Evolutionary conservation across 1,140 invertebrate genomes (phyloP), one percentile per base, ranked within the genome.

Genomic region (Philopotamus ludificatus): DNA sequence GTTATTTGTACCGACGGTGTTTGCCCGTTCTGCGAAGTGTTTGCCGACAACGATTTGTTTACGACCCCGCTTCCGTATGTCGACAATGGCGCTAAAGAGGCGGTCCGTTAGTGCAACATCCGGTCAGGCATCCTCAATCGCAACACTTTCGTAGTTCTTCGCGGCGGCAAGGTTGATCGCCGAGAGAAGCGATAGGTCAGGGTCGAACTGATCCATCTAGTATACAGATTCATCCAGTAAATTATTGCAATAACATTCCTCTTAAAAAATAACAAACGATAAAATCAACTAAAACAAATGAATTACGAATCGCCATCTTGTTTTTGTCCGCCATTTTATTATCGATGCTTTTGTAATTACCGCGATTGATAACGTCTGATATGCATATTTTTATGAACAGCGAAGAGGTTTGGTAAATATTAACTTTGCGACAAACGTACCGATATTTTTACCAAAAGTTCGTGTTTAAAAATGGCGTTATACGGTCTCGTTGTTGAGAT

Each of bases 181-280:
- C 54, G 54, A 57, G 39, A 39, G 42, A 57, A 12, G 23, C 54
- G 20, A 57, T 57, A 57, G 54, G 54, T 57, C 54, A 57, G 54
- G 54, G 54, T 20, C 54, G 39, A 15, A 18, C 23, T 49, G 45
- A n/a, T n/a, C n/a, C n/a, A n/a, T n/a, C n/a, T n/a, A n/a, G n/a
- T n/a, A n/a, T n/a, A n/a, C n/a, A n/a, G n/a, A n/a, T n/a, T n/a
- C n/a, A n/a, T 9, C 41, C 18, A 18, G 18, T 44, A 12, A 18
- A 44, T 44, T 44, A 18, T 44, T 44, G 1, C 2, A 44, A 44
- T 18, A 15, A 44, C n/a, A 12, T 44, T 1, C 18, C n/a, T 44
- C 41, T 44, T 12, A 9, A 44, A 15, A 44, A 15, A 12, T 39
- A n/a, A 39, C 41, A 44, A 18, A 15, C 41, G 34, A 39, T 39